A percentile compares a stretch with the other conserved stretches of the same genome.
phyloP scores from a whole-genome alignment of 37 sponge, comb jelly and placozoan species.

The Cliona cf. orientalis region DNA sequence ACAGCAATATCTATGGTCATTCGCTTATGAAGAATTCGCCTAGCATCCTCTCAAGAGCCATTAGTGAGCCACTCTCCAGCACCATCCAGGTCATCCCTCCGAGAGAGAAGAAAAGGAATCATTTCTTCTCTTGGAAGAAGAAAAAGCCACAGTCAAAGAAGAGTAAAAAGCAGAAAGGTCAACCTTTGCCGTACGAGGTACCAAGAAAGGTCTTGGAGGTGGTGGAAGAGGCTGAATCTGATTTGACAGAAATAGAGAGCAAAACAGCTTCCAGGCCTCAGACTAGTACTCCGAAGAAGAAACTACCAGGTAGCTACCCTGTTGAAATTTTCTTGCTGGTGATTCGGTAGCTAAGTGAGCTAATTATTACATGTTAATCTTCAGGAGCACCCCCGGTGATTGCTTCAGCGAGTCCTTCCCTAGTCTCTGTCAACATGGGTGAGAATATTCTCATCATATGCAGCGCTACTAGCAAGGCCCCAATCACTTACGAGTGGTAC shows the following conservation, averaged over 20 bases:
- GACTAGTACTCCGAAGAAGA: too few species aligned
- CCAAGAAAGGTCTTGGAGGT: neutral
- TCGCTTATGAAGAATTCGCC: slow-evolving; percentile 7
- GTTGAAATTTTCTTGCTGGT: neutral
- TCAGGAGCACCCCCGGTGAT: neutral
- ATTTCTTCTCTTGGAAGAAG: neutral
- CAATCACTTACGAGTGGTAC: slow-evolving; percentile 32
- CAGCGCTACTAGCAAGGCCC: neutral
- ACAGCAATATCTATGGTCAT: neutral
- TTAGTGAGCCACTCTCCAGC: slow-evolving; percentile 8
- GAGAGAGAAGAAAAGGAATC: neutral
- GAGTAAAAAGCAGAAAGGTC: neutral
- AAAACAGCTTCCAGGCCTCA: too few species aligned
- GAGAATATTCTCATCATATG: slow-evolving; percentile 18
- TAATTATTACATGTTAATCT: neutral
- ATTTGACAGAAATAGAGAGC: too few species aligned
- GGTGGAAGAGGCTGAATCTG: neutral
- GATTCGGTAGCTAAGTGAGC: neutral
- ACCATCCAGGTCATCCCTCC: too few species aligned
- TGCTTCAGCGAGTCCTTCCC: slow-evolving; percentile 29
- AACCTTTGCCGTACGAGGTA: too few species aligned
- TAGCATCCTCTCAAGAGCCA: neutral
- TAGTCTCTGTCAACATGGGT: neutral
- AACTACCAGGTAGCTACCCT: too few species aligned
- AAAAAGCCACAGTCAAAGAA: neutral